These are phyloP conservation scores for Thaumetopoea pityocampa DNA, from an alignment of 1,140 invertebrate species.

Conservation along the genomic window DNA sequence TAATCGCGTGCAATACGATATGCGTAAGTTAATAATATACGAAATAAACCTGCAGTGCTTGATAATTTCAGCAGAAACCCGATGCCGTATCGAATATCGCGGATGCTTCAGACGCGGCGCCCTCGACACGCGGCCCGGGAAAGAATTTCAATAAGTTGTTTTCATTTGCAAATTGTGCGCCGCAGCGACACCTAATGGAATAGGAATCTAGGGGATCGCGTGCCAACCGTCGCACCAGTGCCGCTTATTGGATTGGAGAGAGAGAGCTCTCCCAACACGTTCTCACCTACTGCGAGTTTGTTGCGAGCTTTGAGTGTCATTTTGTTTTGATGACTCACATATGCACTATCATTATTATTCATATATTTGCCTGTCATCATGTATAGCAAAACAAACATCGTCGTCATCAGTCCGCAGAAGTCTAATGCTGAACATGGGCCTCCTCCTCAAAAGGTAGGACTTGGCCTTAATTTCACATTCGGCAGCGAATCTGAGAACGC, in stretches of 20 bases:
- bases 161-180: slow-evolving; percentile 73
- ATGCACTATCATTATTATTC: too few species aligned
- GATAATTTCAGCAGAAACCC: slow-evolving; percentile 22
- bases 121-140: slow-evolving; percentile 39
- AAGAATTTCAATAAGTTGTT: slow-evolving; percentile 76
- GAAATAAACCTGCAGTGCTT: slow-evolving; percentile 10
- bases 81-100: slow-evolving; percentile 43
- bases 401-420: too few species aligned
- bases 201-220: slow-evolving; percentile 55
- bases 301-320: slow-evolving; percentile 6
- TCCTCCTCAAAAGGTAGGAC: too few species aligned
- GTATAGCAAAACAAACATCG: too few species aligned
- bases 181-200: slow-evolving; percentile 70
- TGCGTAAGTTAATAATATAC: too few species aligned
- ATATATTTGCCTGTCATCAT: too few species aligned
- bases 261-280: slow-evolving; percentile 41
- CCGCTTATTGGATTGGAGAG: slow-evolving; percentile 66
- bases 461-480: too few species aligned
- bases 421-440: too few species aligned
- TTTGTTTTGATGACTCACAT: slow-evolving; percentile 16
- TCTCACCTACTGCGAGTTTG: slow-evolving; percentile 26
- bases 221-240: slow-evolving; percentile 35
- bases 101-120: slow-evolving; percentile 34
- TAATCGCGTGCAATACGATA: too few species aligned
- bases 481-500: too few species aligned